Percentiles rank a stretch among this genome's conserved stretches.
Conservation (phyloP, 2,888 invertebrate species). For the Syrphus vitripennis region DNA sequence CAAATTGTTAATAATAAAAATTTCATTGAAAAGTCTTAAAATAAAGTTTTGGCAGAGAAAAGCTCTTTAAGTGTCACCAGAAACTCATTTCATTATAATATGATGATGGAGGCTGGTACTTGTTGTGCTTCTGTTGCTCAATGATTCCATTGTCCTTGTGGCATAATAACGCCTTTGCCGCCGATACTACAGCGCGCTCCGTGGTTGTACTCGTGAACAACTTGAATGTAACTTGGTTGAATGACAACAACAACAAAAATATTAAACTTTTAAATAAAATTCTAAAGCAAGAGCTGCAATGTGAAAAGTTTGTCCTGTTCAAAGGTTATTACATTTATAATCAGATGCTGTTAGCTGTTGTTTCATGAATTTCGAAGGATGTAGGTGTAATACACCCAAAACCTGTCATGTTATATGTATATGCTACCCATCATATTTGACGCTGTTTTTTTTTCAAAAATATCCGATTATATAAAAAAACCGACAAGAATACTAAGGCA, state of each 20-base stretch:
- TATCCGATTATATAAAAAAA: background rate
- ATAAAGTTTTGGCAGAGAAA: constrained; percentile 62
- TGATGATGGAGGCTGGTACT: constrained; percentile 55
- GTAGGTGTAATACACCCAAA: too few relatives aligned
- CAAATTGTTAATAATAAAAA: constrained; percentile 71
- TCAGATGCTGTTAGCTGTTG: background rate
- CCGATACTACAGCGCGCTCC: background rate
- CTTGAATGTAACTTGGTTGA: constrained; percentile 66
- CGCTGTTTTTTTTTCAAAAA: background rate
- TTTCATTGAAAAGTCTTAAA: constrained; percentile 69
- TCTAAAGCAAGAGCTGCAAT: constrained; percentile 70
- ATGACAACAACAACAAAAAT: constrained; percentile 53
- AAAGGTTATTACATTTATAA: background rate
- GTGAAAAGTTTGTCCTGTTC: constrained; percentile 64
- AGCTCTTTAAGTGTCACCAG: constrained; percentile 69
- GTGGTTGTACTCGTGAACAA: constrained; percentile 21
- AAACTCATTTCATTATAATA: constrained; percentile 68
- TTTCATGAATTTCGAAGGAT: too few relatives aligned
- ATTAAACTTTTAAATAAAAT: constrained; percentile 71
- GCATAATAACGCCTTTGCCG: constrained; percentile 14
- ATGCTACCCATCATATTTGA: background rate
- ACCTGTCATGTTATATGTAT: too few relatives aligned
- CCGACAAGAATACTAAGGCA: background rate
- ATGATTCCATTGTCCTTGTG: constrained; percentile 36
- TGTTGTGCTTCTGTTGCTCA: constrained; percentile 17